Conservation (phyloP, 2,888 invertebrate genomes). For the Orthonevra nobilis region DNA sequence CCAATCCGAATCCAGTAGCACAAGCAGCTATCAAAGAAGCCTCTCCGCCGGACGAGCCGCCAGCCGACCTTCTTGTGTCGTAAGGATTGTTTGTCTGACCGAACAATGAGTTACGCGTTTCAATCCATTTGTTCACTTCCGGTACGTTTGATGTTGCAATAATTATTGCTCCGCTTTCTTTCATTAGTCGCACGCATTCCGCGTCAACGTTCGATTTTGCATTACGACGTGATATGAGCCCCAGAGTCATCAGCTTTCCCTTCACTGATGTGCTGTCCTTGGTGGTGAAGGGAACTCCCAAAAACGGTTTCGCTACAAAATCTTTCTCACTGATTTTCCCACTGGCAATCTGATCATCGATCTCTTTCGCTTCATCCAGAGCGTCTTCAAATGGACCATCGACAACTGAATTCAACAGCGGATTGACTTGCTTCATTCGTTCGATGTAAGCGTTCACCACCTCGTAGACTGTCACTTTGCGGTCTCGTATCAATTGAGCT, state of each 20-base stretch:
- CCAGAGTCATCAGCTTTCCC: constrained; percentile 87
- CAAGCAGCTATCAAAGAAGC: constrained; percentile 88
- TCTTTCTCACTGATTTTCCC: constrained; percentile 83
- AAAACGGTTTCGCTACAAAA: constrained; percentile 87
- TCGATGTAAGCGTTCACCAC: constrained; percentile 88
- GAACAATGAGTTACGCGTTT: constrained; percentile 92
- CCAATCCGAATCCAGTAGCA: constrained; percentile 91
- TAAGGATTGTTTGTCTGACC: constrained; percentile 96
- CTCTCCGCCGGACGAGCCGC: constrained; percentile 97
- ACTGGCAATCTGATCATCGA: constrained; percentile 85
- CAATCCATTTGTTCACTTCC: constrained; percentile 95
- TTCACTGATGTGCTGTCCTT: constrained; percentile 92
- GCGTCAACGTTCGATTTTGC: constrained; percentile 87
- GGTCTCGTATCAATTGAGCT: constrained; percentile 85
- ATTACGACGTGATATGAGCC: constrained; percentile 83
- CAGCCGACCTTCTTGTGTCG: constrained; percentile 90
- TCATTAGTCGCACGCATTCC: constrained; percentile 86
- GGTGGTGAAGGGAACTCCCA: constrained; percentile 94
- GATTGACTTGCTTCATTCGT: constrained; percentile 87
- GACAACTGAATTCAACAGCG: constrained; percentile 89
- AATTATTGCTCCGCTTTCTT: constrained; percentile 91
- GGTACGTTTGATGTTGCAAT: constrained; percentile 96
- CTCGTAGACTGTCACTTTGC: constrained; percentile 84
- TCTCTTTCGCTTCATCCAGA: constrained; percentile 86
- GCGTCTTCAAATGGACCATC: constrained; percentile 90